phyloP scores from a whole-genome alignment of 2,113 vertebrate species.

The Psilopogon haemacephalus region DNA sequence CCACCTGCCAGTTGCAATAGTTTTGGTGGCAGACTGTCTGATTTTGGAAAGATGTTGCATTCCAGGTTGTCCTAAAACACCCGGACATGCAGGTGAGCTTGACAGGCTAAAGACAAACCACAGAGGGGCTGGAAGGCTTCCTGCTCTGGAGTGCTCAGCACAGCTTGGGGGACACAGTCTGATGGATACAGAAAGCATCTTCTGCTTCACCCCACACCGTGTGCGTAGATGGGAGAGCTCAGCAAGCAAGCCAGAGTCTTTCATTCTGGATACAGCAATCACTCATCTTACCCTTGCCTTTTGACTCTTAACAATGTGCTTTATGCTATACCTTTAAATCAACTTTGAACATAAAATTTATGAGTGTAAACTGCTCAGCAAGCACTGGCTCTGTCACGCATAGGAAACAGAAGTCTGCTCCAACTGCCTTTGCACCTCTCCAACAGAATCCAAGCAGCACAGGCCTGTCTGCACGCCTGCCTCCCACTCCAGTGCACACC shows the following conservation, averaged over 20 bases:
- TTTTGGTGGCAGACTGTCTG: neutral
- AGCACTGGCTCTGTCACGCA: neutral
- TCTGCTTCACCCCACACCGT: neutral
- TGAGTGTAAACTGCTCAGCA: neutral
- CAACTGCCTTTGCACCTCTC: neutral
- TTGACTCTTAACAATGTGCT: neutral
- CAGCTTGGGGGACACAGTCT: rapidly evolving
- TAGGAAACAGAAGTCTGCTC: neutral
- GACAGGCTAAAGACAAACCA: neutral
- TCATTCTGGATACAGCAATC: neutral
- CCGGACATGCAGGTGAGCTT: rapidly evolving
- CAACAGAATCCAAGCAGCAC: rapidly evolving
- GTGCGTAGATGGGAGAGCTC: rapidly evolving
- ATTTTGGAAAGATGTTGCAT: neutral
- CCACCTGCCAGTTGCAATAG: neutral
- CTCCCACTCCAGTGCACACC: neutral
- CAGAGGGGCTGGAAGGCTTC: rapidly evolving
- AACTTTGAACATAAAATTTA: neutral
- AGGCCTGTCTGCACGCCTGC: rapidly evolving
- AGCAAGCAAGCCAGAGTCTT: neutral
- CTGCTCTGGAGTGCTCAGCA: rapidly evolving
- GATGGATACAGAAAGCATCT: neutral
- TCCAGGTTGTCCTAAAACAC: neutral
- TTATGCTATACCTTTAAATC: neutral
- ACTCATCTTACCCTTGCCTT: neutral